Conservation (phyloP, 53 echinoderm and acorn worm species). For the Paracentrotus lividus region DNA sequence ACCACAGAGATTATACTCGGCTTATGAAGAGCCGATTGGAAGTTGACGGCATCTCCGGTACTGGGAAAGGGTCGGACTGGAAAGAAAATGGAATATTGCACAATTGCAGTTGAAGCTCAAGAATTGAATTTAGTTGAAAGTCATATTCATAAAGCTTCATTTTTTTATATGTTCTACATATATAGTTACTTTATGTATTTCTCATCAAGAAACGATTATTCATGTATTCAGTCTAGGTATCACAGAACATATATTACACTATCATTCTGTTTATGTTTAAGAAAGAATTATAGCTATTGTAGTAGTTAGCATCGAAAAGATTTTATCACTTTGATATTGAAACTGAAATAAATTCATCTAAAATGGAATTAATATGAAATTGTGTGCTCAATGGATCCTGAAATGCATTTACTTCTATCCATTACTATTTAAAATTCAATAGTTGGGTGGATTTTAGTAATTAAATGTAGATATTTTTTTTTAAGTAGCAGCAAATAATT, state of each 20-base stretch:
- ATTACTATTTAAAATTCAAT: too few species aligned
- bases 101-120: conserved; percentile 18
- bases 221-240: background rate
- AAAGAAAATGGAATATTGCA: background rate
- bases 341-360: conserved; percentile 9
- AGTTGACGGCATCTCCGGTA: conserved; percentile 9
- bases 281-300: background rate
- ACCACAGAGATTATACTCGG: background rate
- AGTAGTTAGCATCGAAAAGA: background rate
- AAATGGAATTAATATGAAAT: too few species aligned
- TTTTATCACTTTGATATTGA: background rate
- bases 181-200: too few species aligned
- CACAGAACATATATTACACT: background rate
- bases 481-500: too few species aligned
- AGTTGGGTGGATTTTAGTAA: too few species aligned
- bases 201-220: background rate
- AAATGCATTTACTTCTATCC: too few species aligned
- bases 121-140: conserved; percentile 37
- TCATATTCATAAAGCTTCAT: background rate
- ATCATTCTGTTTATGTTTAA: background rate
- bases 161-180: background rate
- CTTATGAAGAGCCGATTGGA: conserved; percentile 19
- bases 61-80: background rate
- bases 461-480: too few species aligned
- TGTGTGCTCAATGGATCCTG: too few species aligned